These are phyloP conservation scores for Schizopygopsis malacanthus DNA, from an alignment of 2,797 vertebrate genomes.

Conservation along the genomic window DNA sequence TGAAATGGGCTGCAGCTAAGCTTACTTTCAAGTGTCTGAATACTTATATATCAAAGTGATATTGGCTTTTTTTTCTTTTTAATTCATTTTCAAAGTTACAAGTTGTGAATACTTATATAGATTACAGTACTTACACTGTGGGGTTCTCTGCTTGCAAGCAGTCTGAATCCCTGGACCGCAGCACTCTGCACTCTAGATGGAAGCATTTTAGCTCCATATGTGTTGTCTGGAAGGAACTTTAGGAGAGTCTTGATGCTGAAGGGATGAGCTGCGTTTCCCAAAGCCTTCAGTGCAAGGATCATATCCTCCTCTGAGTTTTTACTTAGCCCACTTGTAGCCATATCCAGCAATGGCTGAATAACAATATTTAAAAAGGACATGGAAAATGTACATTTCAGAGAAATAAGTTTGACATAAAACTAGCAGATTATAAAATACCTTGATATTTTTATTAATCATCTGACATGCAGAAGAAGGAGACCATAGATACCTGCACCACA, in stretches of 20 bases:
- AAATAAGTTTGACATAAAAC: not conserved
- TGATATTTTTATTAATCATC: not conserved
- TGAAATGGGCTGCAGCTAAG: not conserved
- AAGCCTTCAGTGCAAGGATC: constrained; percentile 81
- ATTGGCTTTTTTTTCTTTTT: not conserved
- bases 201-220: constrained; percentile 72
- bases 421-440: not conserved
- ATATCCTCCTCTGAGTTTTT: constrained; percentile 77
- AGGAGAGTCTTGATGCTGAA: constrained; percentile 84
- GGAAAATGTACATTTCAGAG: not conserved
- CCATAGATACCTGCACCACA: constrained; percentile 79
- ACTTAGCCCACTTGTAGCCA: constrained; percentile 76
- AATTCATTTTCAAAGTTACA: not conserved
- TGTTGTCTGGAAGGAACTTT: constrained; percentile 81
- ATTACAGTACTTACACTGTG: constrained; percentile 74
- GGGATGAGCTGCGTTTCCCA: constrained; percentile 86
- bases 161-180: constrained; percentile 84
- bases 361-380: not conserved
- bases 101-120: not conserved
- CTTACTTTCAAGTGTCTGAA: not conserved
- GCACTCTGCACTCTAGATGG: constrained; percentile 75
- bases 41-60: not conserved
- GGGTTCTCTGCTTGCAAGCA: constrained; percentile 80
- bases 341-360: constrained; percentile 82
- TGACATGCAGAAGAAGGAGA: not conserved